Base-by-base conservation (phyloP, 2,888 invertebrate genomes). In the Lysandra coridon region DNA sequence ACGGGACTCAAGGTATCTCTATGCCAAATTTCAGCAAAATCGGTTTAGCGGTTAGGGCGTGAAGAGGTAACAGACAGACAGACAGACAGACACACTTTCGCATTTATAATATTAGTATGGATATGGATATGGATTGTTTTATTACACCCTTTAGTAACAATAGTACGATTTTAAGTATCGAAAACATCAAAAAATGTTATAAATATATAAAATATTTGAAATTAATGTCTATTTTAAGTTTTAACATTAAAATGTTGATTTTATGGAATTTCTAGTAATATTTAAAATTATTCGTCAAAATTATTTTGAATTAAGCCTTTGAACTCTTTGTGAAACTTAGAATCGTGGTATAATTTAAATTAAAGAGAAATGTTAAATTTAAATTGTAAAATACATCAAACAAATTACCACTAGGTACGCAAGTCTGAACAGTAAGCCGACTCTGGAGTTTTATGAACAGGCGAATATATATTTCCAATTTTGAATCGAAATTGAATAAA, bases 281-380 rank as follows among this genome's bases (percentile, higher is more conserved):
- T 37, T 69, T 69, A 37, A 69, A 69, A 37, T 69, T 5, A 69
- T 69, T 33, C 4, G 33, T 33, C 69, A 69, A 33, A 64, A 69
- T 69, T 33, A 69, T 37, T 37, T 69, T 64, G 4, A 33, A 69
- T 30, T 37, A 14, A 33, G 5, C 69, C 33, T 33, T 14, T 6
- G 1, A 33, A 33, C 33, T 33, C 69, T 69, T 69, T 33, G 33
- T 33, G 14, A 14, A 23, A 69, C 30, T 64, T 69, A 37, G 33
- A 37, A 37, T 37, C 33, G 69, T 33, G 5, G 69, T 69, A 10
- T 23, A 30, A 69, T 30, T 69, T 30, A 69, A 30, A 30, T 69
- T 30, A 69, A 69, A 37, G 69, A 37, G 33, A 69, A 69, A 69
- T 33, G 23, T 69, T 69, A 37, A 69, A 69, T 69, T 37, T 69